Percentiles rank a stretch among this genome's conserved stretches.
Evolutionary conservation across 2,113 vertebrate genomes (phyloP).

Genomic region (Pollimyrus isidori): DNA sequence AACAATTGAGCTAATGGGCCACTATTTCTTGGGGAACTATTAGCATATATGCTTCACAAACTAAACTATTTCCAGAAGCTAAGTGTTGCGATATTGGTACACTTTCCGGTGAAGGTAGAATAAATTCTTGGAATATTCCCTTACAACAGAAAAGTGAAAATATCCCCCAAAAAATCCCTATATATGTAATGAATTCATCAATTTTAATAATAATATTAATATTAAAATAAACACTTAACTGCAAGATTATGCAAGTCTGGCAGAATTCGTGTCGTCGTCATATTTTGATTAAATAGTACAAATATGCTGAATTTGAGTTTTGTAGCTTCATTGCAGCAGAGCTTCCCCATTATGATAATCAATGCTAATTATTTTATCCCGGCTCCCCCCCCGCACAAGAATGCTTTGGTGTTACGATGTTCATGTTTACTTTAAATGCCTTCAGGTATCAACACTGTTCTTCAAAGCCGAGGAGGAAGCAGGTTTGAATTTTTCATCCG

Average conservation of each 20-base stretch:
- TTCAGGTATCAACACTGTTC: slow-evolving; percentile 4
- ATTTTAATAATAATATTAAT: not conserved
- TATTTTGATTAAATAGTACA: not conserved
- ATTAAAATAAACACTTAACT: not conserved
- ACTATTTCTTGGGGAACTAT: not conserved
- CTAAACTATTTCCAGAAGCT: not conserved
- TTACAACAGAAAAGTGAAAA: not conserved
- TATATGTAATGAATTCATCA: not conserved
- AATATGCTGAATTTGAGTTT: not conserved
- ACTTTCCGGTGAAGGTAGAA: not conserved
- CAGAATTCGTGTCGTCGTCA: not conserved
- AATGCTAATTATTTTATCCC: not conserved
- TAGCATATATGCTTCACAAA: not conserved
- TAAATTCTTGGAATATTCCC: not conserved
- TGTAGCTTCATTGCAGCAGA: not conserved
- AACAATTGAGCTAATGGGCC: not conserved
- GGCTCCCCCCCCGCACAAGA: not conserved
- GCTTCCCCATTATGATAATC: not conserved
- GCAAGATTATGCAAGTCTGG: not conserved
- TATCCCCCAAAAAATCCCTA: not conserved
- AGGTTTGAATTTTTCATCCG: not conserved
- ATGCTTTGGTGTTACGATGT: not conserved
- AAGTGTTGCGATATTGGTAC: not conserved
- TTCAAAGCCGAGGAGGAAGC: slow-evolving; percentile 1
- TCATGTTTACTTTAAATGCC: not conserved